phyloP scores from a whole-genome alignment of 1,140 invertebrate species.

The Archivesica marissinica region DNA sequence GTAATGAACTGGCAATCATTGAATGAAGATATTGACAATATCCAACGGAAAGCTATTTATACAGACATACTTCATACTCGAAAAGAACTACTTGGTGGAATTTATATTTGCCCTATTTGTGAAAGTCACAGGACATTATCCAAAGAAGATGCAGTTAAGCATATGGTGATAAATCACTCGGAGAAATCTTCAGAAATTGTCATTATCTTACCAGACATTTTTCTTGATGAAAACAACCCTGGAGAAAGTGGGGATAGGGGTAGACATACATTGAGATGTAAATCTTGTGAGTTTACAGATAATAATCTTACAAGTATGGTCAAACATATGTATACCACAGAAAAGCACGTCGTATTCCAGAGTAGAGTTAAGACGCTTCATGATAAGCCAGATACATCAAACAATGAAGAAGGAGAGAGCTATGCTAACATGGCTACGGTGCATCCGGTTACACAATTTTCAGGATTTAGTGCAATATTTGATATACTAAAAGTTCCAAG shows the following conservation, averaged over 20 bases:
- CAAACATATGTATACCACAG: too few species aligned
- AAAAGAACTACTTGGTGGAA: background rate
- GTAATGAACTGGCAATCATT: too few species aligned
- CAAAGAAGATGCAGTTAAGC: background rate
- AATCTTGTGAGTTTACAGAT: background rate
- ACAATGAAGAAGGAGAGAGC: too few species aligned
- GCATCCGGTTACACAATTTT: background rate
- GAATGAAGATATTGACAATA: too few species aligned
- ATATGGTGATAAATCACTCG: background rate
- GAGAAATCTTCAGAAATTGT: background rate
- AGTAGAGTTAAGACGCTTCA: too few species aligned
- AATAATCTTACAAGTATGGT: background rate
- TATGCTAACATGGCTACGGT: background rate
- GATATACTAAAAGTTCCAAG: background rate
- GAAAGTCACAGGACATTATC: background rate
- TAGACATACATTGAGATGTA: background rate
- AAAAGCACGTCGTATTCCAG: background rate
- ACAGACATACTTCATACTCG: too few species aligned
- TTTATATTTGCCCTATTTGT: conserved; percentile 5
- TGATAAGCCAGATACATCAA: too few species aligned
- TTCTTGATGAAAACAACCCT: background rate
- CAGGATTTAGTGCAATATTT: background rate
- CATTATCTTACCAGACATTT: background rate
- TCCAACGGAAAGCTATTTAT: too few species aligned
- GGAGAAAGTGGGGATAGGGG: background rate